phyloP scores from a whole-genome alignment of 2,888 invertebrate genomes.

The Lycia hirtaria region DNA sequence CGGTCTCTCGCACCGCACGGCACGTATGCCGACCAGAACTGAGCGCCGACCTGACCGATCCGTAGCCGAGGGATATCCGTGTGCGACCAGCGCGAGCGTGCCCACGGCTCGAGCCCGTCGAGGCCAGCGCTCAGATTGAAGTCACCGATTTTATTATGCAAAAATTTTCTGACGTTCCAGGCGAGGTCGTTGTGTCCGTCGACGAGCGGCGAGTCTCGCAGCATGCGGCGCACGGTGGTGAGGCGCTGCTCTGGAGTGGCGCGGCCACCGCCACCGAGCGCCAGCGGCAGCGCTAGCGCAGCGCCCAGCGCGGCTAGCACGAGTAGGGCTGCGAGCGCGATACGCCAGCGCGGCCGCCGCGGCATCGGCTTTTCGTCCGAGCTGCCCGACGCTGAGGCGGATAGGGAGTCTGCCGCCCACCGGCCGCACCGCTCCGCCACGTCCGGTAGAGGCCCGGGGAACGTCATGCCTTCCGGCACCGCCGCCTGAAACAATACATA shows the following conservation, averaged over 20 bases:
- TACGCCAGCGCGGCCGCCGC: conserved; percentile 83
- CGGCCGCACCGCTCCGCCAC: conserved; percentile 83
- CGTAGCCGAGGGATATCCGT: conserved; percentile 95
- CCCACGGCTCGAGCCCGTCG: conserved; percentile 91
- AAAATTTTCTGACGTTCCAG: conserved; percentile 95
- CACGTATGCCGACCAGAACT: conserved; percentile 96
- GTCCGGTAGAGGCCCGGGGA: conserved; percentile 82
- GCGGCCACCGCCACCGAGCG: conserved; percentile 76
- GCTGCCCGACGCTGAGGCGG: conserved; percentile 80
- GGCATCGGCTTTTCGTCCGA: conserved; percentile 80
- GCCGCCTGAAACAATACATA: conserved; percentile 70
- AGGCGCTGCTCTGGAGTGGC: conserved; percentile 87
- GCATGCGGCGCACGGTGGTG: conserved; percentile 87
- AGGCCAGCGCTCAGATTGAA: conserved; percentile 88
- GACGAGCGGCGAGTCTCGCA: conserved; percentile 89
- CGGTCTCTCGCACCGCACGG: conserved; percentile 93
- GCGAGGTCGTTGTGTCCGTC: conserved; percentile 95
- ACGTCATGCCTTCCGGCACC: conserved; percentile 81
- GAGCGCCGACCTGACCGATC: conserved; percentile 94
- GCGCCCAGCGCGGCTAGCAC: conserved; percentile 86
- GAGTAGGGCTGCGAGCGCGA: conserved; percentile 85
- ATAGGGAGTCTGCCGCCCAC: conserved; percentile 80
- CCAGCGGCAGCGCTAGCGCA: conserved; percentile 86
- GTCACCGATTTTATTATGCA: conserved; percentile 91
- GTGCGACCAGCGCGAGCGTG: conserved; percentile 95